Evolutionary conservation across 2,113 vertebrate genomes (phyloP), one percentile per base, ranked within the genome.

Genomic region (Hyla sarda): DNA sequence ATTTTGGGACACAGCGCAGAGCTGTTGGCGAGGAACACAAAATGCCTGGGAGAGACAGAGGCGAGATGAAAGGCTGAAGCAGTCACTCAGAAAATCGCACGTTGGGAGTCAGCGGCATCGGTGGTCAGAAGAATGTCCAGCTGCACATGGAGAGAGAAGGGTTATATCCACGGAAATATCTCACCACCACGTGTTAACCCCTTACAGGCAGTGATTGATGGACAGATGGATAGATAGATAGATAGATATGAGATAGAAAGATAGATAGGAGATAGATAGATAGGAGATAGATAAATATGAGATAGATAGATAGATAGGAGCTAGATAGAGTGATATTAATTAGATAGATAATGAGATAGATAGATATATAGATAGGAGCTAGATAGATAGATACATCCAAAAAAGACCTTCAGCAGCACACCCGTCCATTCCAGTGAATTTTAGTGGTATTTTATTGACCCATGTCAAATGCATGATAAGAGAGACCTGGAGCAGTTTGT

Each of bases 1-100:
- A 77, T 88, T 88, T 87, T 72, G 88, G 89, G 88, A 83, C 89
- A 87, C 81, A 45, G 0, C 0, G 52, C 87, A 87, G 79, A 85
- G 60, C 48, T 65, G 82, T 82, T 87, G 74, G 87, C 86, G 82
- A 80, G 83, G 83, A 86, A 67, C 82, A 89, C 83, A 89, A 73
- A 0, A 0, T 89, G 71, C 76, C 90, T 88, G 47, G 82, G 88
- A 89, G 79, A 75, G 23, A 86, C 80, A 52, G 81, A 52, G 37
- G 77, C 56, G 19, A 84, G 45, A 88, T 88, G 78, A 87, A 80
- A 88, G 87, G 12, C 28, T 86, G 76, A 28, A 80, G 34, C 62
- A 83, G 56, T 65, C 47, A 87, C 84, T n/a, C 58, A 87, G 65
- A 83, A 82, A 82, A 82, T 28, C n/a, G 58, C 79, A 82, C 58